Percentiles rank a stretch among this genome's conserved stretches.
phyloP scores from a whole-genome alignment of 1,140 invertebrate species.

The Thaumetopoea pityocampa region DNA sequence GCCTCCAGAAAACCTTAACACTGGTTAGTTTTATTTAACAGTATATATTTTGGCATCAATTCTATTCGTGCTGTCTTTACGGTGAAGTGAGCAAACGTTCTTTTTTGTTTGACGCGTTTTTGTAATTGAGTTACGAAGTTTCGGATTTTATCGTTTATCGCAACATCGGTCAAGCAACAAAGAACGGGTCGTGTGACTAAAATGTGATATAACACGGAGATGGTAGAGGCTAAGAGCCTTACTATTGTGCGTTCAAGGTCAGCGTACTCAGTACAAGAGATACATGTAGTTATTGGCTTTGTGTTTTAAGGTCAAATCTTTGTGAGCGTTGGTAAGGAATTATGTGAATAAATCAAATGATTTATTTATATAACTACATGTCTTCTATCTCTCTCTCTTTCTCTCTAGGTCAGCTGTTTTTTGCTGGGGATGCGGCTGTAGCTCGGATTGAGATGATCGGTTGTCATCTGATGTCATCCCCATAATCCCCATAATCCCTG shows the following conservation, averaged over 20 bases:
- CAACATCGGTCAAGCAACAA: conserved; percentile 6
- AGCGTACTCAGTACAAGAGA: conserved; percentile 36
- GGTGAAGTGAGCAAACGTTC: neutral
- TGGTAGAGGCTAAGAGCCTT: conserved; percentile 38
- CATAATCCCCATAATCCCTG: no score
- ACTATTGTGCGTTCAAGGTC: conserved; percentile 61
- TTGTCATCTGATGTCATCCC: no score
- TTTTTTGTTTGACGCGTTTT: neutral
- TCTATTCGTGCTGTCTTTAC: no score
- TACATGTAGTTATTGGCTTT: conserved; percentile 29
- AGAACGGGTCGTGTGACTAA: conserved; percentile 18
- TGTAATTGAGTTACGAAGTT: neutral
- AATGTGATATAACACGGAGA: conserved; percentile 24
- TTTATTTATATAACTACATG: conserved; percentile 1
- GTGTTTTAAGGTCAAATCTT: conserved; percentile 48
- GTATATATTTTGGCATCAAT: no score
- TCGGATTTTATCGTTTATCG: conserved; percentile 3
- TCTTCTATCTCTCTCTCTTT: conserved; percentile 4
- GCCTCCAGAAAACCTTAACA: no score
- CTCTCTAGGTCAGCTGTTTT: no score
- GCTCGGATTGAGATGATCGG: no score
- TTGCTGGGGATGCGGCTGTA: no score
- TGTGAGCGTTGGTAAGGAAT: conserved; percentile 31
- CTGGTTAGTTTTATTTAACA: no score
- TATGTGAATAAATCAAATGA: conserved; percentile 5